Evolutionary conservation across 2,113 vertebrate species (phyloP), one percentile per base, ranked within the genome.

Genomic region (Saccopteryx bilineata): DNA sequence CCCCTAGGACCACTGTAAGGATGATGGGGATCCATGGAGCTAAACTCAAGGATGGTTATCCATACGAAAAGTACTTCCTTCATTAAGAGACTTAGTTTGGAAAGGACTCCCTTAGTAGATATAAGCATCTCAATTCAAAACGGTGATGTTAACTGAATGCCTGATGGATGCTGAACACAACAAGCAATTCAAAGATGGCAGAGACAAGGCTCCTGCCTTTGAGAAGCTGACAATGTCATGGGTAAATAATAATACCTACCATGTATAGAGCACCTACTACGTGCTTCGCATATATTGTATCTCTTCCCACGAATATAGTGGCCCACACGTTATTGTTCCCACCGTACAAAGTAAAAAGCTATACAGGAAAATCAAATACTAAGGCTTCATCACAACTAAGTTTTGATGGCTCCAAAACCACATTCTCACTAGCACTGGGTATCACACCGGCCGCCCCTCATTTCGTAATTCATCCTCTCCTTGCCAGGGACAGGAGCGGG

Each of bases 381-480:
- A 63, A 26, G 28, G 9, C 23, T 58, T 71, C 26, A 3, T 58
- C 66, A 68, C n/a, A 54, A 26, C 66, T 15, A 90, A 52, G 74
- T 71, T 83, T 28, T 23, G 18, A 61, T 21, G 48, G 80, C 71
- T 94, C 68, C 39, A 60, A 80, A 93, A 65, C 60, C 79, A 52
- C 86, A 28, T 54, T 91, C 74, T 79, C 60, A 78, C 56, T 15
- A 31, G 69, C 9, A 54, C 39, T 39, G 39, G 39, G 39, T 11
- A 68, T 46, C 65, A 89, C 10, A 48, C 39, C 33, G 23, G 26
- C 79, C 68, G 89, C 82, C 91, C 80, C 50, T 89, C 95, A 71
- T 46, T 46, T n/a, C 84, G 82, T 80, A 39, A 94, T 75, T 86
- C 91, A 72, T 93, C 94, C 86, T 8, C 81, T 88, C 72, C 72